Evolutionary conservation across 2,888 invertebrate genomes (phyloP).

Genomic region (Pollenia griseotomentosa): DNA sequence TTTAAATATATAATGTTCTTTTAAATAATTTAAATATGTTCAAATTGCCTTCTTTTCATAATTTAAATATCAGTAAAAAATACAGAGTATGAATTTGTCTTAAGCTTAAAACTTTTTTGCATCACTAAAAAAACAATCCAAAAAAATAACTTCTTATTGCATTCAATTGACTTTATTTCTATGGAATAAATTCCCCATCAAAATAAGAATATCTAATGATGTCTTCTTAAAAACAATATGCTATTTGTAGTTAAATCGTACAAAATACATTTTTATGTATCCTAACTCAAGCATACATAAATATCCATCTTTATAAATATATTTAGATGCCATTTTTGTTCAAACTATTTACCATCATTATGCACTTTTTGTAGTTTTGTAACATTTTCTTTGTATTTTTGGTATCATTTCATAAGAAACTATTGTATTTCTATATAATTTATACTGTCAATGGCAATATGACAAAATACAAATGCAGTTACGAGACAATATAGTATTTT

Average conservation of each 20-base stretch:
- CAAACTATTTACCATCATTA: slow-evolving; percentile 55
- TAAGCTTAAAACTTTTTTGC: no score
- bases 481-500: slow-evolving; percentile 23
- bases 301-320: slow-evolving; percentile 14
- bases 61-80: no score
- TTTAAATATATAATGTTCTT: no score
- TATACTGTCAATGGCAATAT: slow-evolving; percentile 61
- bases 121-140: not conserved
- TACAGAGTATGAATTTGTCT: no score
- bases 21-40: no score
- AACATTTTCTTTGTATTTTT: slow-evolving; percentile 18
- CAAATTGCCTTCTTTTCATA: no score
- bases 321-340: slow-evolving; percentile 11
- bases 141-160: not conserved
- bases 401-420: slow-evolving; percentile 10
- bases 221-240: slow-evolving; percentile 14
- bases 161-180: slow-evolving; percentile 16
- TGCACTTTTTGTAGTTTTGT: slow-evolving; percentile 51
- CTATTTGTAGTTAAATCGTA: slow-evolving; percentile 10
- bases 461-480: slow-evolving; percentile 28
- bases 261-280: slow-evolving; percentile 6
- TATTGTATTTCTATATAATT: slow-evolving; percentile 60
- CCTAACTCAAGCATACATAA: slow-evolving; percentile 22
- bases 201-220: slow-evolving; percentile 56
- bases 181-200: slow-evolving; percentile 37